Evolutionary conservation across 2,797 vertebrate genomes (phyloP).

Genomic region (Pipistrellus nathusii): DNA sequence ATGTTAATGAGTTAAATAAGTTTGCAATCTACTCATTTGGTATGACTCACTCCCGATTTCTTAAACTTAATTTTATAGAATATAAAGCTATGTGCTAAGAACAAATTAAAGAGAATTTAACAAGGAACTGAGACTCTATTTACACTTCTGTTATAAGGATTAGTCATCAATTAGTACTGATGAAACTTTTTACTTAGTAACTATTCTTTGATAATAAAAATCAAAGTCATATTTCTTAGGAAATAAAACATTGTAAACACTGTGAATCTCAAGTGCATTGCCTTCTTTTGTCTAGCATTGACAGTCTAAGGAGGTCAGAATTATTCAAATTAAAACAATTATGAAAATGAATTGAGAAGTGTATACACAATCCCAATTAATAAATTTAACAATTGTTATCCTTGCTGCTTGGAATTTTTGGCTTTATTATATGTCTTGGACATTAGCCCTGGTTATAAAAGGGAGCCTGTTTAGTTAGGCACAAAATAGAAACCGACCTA

Average conservation of each 20-base stretch:
- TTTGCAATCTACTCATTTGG: neutral
- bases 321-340: constrained; percentile 56
- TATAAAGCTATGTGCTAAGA: neutral
- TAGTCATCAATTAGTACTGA: neutral
- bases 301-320: neutral
- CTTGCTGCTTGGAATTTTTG: constrained; percentile 22
- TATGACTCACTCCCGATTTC: constrained; percentile 4
- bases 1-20: neutral
- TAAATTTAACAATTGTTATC: constrained; percentile 42
- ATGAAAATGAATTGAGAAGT: constrained; percentile 44
- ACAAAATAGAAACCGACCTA: constrained; percentile 49
- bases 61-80: neutral
- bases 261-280: neutral
- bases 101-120: constrained; percentile 53
- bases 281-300: neutral
- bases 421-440: constrained; percentile 66
- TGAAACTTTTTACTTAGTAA: neutral
- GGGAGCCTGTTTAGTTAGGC: constrained; percentile 49
- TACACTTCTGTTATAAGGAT: constrained; percentile 22
- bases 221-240: constrained; percentile 8
- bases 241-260: constrained; percentile 5
- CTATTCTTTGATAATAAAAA: constrained; percentile 13
- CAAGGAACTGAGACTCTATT: constrained; percentile 26
- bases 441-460: constrained; percentile 57
- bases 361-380: constrained; percentile 68